Conservation (phyloP, 1,140 invertebrate species). For the Liolophura sinensis region DNA sequence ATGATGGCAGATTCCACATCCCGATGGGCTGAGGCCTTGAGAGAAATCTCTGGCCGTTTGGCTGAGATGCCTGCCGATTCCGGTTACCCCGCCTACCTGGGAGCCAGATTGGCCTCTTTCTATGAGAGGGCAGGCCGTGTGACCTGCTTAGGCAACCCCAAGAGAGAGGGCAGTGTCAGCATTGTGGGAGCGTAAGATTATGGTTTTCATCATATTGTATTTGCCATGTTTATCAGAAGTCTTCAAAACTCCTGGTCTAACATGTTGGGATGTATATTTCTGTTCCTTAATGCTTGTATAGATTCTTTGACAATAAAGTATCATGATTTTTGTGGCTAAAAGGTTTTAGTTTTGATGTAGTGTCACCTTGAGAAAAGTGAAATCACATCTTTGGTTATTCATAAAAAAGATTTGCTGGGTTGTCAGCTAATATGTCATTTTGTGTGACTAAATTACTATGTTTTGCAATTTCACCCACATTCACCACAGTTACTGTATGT, state of each 20-base stretch:
- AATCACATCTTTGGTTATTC: too few relatives aligned
- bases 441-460: not conserved
- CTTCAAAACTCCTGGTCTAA: not conserved
- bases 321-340: too few relatives aligned
- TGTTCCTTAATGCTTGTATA: too few relatives aligned
- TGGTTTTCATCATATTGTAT: not conserved
- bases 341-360: too few relatives aligned
- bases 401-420: not conserved
- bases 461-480: not conserved
- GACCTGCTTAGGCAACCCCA: slow-evolving; percentile 95
- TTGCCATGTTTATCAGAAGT: not conserved
- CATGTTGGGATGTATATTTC: not conserved
- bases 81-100: slow-evolving; percentile 98
- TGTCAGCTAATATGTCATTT: not conserved
- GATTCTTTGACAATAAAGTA: too few relatives aligned
- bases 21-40: slow-evolving; percentile 98
- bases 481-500: not conserved
- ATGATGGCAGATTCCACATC: slow-evolving; percentile 99
- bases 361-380: too few relatives aligned
- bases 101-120: slow-evolving; percentile 96
- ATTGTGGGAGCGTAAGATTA: slow-evolving; percentile 89
- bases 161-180: slow-evolving; percentile 96
- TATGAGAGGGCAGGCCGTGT: slow-evolving; percentile 98
- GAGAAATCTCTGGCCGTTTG: slow-evolving; percentile 99
- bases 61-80: slow-evolving; percentile 99